Conservation (phyloP, 2,797 vertebrate species). For the Sebastes hubbsi region DNA sequence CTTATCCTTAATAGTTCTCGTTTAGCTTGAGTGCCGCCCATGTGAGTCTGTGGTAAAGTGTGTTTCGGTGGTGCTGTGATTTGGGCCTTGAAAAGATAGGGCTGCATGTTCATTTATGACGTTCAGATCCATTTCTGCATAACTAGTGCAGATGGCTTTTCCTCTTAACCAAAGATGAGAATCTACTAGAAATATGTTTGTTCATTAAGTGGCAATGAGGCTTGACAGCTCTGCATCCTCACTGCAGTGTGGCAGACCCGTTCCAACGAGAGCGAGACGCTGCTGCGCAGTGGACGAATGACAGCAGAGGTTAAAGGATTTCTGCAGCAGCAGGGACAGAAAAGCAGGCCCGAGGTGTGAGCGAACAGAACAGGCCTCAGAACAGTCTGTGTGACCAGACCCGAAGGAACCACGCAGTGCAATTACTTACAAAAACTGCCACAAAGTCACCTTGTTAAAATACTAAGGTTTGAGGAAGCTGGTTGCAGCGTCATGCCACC, state of each 20-base stretch:
- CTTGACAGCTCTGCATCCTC: constrained; percentile 66
- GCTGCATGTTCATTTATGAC: constrained; percentile 21
- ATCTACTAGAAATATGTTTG: constrained; percentile 70
- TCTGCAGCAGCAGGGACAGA: constrained; percentile 61
- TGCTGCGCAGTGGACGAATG: constrained; percentile 58
- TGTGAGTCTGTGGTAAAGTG: background rate
- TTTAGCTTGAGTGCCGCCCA: background rate
- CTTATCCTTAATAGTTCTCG: constrained; percentile 34
- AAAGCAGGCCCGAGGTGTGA: constrained; percentile 44
- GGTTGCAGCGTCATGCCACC: constrained; percentile 24
- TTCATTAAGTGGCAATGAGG: constrained; percentile 75
- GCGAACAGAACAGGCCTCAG: constrained; percentile 43
- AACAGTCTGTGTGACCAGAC: constrained; percentile 50
- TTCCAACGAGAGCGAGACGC: constrained; percentile 33
- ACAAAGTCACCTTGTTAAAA: constrained; percentile 73
- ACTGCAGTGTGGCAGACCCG: constrained; percentile 58
- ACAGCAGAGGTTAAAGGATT: constrained; percentile 78
- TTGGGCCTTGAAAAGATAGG: background rate
- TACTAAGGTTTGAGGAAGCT: constrained; percentile 27
- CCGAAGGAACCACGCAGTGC: constrained; percentile 54
- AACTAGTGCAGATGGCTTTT: constrained; percentile 59
- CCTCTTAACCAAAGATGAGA: constrained; percentile 52
- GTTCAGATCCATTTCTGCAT: constrained; percentile 33
- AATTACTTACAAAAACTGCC: constrained; percentile 48
- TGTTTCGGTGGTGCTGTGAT: background rate